phyloP scores from a whole-genome alignment of 2,888 invertebrate species.

The Xestia c-nigrum region DNA sequence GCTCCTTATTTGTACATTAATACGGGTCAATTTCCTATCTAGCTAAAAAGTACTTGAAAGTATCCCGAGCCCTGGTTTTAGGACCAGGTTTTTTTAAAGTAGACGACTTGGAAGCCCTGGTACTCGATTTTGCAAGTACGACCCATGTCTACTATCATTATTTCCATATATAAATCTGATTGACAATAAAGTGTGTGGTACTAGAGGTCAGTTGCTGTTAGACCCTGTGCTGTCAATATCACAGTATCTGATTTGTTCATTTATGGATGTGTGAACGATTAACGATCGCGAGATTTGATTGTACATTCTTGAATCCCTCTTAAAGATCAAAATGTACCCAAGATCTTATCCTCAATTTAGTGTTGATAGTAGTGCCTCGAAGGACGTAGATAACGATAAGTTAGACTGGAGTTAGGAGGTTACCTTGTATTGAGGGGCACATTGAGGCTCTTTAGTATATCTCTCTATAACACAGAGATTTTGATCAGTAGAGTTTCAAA shows the following conservation, averaged over 20 bases:
- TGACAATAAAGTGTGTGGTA: slow-evolving; percentile 41
- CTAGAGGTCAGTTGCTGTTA: slow-evolving; percentile 48
- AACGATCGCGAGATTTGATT: slow-evolving; percentile 26
- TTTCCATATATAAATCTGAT: slow-evolving; percentile 48
- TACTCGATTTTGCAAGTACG: too few relatives aligned
- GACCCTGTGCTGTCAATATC: slow-evolving; percentile 17
- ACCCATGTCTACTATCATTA: too few relatives aligned
- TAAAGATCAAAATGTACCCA: slow-evolving; percentile 35
- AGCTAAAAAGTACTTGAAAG: too few relatives aligned
- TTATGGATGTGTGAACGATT: slow-evolving; percentile 37
- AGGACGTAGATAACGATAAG: not conserved
- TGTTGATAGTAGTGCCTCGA: not conserved
- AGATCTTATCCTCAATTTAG: slow-evolving; percentile 21
- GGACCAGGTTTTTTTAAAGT: too few relatives aligned
- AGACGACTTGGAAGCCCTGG: too few relatives aligned
- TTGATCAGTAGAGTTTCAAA: not conserved
- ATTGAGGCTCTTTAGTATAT: not conserved
- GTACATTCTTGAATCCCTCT: slow-evolving; percentile 17
- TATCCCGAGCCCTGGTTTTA: too few relatives aligned
- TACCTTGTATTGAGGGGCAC: not conserved
- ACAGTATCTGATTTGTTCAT: slow-evolving; percentile 8
- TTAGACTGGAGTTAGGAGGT: not conserved
- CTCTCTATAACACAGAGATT: not conserved
- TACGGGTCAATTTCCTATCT: too few relatives aligned
- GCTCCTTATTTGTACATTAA: too few relatives aligned